phyloP scores from a whole-genome alignment of 2,113 vertebrate species.

The Verasper variegatus region DNA sequence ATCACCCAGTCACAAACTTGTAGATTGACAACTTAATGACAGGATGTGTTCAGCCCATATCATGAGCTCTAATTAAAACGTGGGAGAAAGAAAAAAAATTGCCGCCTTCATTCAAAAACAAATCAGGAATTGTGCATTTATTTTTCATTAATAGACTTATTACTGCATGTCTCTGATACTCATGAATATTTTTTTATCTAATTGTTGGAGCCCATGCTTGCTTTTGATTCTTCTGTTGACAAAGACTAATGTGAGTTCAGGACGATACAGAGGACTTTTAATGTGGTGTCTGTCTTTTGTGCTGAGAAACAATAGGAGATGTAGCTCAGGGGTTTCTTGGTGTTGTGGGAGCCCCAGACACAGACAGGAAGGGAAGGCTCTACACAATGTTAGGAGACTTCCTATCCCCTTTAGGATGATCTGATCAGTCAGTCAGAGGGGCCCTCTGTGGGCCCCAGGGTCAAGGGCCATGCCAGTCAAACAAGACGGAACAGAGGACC shows the following conservation, averaged over 20 bases:
- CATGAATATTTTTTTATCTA: constrained; percentile 71
- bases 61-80: background rate
- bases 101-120: constrained; percentile 46
- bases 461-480: constrained; percentile 78
- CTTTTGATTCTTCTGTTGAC: constrained; percentile 73
- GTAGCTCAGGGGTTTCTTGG: constrained; percentile 70
- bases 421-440: constrained; percentile 70
- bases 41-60: constrained; percentile 37
- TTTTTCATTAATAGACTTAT: constrained; percentile 51
- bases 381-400: constrained; percentile 63
- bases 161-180: constrained; percentile 45
- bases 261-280: constrained; percentile 72
- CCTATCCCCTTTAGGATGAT: constrained; percentile 64
- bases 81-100: background rate
- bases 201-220: constrained; percentile 59
- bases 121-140: constrained; percentile 52
- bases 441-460: constrained; percentile 49
- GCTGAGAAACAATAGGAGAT: constrained; percentile 74
- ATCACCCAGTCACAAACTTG: constrained; percentile 64
- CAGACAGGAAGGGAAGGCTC: constrained; percentile 63
- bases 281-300: constrained; percentile 81
- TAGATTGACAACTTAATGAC: constrained; percentile 75
- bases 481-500: constrained; percentile 65
- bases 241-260: constrained; percentile 81
- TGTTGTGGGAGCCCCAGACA: constrained; percentile 65